Percentiles rank a stretch among this genome's conserved stretches.
phyloP scores from a whole-genome alignment of 2,113 vertebrate species.

The Lamprologus ornatipinnis region DNA sequence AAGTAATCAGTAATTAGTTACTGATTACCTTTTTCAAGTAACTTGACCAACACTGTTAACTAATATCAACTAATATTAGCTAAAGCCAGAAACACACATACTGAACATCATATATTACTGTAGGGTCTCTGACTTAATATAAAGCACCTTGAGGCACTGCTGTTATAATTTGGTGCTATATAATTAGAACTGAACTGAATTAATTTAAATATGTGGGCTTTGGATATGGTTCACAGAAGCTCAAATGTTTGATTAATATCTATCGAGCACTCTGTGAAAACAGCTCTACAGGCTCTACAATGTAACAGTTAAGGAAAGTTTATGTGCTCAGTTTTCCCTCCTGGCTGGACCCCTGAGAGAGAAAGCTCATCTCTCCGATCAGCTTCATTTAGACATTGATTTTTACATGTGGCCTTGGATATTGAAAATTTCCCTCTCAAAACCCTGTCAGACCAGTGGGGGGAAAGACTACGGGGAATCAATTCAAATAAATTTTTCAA shows the following conservation, averaged over 20 bases:
- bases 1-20: not conserved
- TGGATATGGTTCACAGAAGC: not conserved
- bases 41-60: not conserved
- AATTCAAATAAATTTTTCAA: constrained; percentile 54
- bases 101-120: not conserved
- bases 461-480: constrained; percentile 24
- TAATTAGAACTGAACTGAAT: not conserved
- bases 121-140: not conserved
- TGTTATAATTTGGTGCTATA: not conserved
- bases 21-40: not conserved
- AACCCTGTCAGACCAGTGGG: not conserved
- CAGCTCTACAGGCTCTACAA: not conserved
- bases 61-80: not conserved
- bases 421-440: constrained; percentile 10
- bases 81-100: not conserved
- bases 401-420: constrained; percentile 15
- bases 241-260: not conserved
- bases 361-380: not conserved
- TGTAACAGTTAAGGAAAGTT: not conserved
- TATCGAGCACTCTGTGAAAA: not conserved
- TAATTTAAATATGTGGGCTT: not conserved
- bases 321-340: not conserved
- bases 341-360: not conserved
- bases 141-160: not conserved
- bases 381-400: constrained; percentile 40